A percentile compares a stretch with the other conserved stretches of the same genome.
These are phyloP conservation scores for Drosophila falleni DNA, from an alignment of 2,888 invertebrate genomes.

Conservation along the genomic window DNA sequence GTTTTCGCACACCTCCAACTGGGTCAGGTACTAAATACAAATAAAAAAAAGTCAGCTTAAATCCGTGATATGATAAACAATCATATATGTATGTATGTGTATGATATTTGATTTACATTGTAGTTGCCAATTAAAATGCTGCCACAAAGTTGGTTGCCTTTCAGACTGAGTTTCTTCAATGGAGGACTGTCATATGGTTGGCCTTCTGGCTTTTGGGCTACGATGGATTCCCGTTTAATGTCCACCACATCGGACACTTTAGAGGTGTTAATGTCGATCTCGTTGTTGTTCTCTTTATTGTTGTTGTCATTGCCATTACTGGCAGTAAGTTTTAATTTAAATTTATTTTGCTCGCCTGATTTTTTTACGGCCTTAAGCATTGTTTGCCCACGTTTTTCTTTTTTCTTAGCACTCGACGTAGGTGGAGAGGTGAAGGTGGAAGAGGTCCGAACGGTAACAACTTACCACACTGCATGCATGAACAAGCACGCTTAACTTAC, in stretches of 20 bases:
- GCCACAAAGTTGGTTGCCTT: slow-evolving; percentile 92
- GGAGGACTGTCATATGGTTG: slow-evolving; percentile 83
- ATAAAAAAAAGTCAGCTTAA: not conserved
- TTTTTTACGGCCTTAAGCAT: slow-evolving; percentile 81
- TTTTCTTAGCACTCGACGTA: slow-evolving; percentile 17
- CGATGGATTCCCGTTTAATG: slow-evolving; percentile 41
- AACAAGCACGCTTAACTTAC: slow-evolving; percentile 45
- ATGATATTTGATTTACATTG: slow-evolving; percentile 87
- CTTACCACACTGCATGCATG: slow-evolving; percentile 72
- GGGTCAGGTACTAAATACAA: slow-evolving; percentile 89
- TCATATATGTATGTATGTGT: not conserved
- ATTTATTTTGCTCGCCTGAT: slow-evolving; percentile 71
- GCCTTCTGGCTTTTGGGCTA: slow-evolving; percentile 41
- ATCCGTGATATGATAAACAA: slow-evolving; percentile 54
- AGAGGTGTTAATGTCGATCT: slow-evolving; percentile 13
- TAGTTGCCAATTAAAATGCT: slow-evolving; percentile 94
- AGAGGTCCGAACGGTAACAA: slow-evolving; percentile 48
- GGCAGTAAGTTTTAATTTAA: slow-evolving; percentile 79
- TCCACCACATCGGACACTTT: slow-evolving; percentile 39
- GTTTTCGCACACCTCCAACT: slow-evolving; percentile 94
- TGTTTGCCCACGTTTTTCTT: slow-evolving; percentile 53
- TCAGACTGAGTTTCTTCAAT: slow-evolving; percentile 90
- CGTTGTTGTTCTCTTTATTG: slow-evolving; percentile 18
- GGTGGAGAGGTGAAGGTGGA: slow-evolving; percentile 23
- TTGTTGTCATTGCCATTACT: slow-evolving; percentile 50